A percentile compares a stretch with the other conserved stretches of the same genome.
Evolutionary conservation across 2,113 vertebrate genomes (phyloP).

Genomic region (Rhegmatorhina hoffmannsi): DNA sequence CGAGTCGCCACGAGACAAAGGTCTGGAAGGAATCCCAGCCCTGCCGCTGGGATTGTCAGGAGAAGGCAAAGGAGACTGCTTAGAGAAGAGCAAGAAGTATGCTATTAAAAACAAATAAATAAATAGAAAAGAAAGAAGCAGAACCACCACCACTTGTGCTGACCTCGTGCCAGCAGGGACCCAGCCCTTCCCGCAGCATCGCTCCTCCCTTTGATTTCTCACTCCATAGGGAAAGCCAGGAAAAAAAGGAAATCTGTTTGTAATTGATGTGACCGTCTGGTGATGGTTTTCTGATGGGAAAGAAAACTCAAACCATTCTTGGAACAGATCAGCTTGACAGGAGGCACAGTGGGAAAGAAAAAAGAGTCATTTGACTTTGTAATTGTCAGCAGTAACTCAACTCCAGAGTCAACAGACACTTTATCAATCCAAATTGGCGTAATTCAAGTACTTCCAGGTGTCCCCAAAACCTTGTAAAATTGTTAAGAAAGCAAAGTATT

Average conservation of each 20-base stretch:
- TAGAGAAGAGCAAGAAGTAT: neutral
- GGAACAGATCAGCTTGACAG: conserved; percentile 1
- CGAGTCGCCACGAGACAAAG: neutral
- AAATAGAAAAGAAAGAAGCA: neutral
- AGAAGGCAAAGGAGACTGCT: neutral
- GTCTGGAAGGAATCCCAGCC: neutral
- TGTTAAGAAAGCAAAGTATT: neutral
- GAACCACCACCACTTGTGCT: neutral
- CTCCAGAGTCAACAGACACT: neutral
- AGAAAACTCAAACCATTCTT: neutral
- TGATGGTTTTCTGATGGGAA: neutral
- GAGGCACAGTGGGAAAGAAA: conserved; percentile 5
- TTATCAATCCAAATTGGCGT: neutral
- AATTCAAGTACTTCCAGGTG: neutral
- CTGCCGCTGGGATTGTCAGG: neutral
- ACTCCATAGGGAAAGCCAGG: neutral
- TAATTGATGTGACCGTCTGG: neutral
- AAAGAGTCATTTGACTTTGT: neutral
- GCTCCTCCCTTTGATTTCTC: neutral
- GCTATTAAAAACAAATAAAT: too few relatives aligned
- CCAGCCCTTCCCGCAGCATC: neutral
- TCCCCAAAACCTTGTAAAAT: neutral
- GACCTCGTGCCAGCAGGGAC: neutral
- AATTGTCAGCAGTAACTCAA: conserved; percentile 22
- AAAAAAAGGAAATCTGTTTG: neutral